Conservation (phyloP, 2,113 vertebrate genomes). For the Nerophis lumbriciformis region DNA sequence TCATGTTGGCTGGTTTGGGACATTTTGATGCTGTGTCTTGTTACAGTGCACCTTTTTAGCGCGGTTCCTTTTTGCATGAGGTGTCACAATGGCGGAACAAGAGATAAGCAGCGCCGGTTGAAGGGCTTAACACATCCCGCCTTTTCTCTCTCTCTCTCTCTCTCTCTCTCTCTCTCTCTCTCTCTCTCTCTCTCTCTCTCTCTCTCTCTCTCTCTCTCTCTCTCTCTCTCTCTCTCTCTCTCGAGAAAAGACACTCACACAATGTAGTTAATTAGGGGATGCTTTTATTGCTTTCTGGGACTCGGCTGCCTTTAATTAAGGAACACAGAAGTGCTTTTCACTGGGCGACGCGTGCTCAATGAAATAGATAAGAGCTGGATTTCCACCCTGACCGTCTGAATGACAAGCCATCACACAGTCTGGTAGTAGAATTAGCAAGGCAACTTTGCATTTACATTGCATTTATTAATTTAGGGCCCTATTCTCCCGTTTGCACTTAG, state of each 20-base stretch:
- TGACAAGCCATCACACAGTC: conserved; percentile 19
- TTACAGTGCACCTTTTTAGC: conserved; percentile 45
- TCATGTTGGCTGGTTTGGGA: conserved; percentile 2
- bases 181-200: conserved; percentile 8
- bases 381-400: conserved; percentile 20
- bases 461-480: conserved; percentile 15
- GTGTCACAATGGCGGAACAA: conserved; percentile 35
- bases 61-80: conserved; percentile 53
- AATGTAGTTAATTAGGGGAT: conserved; percentile 71
- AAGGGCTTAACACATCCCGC: conserved; percentile 28
- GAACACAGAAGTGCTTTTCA: conserved; percentile 62
- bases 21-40: conserved; percentile 17
- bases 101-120: conserved; percentile 61
- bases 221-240: conserved; percentile 13
- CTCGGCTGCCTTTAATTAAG: conserved; percentile 70
- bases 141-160: conserved; percentile 12
- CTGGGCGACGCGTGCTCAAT: conserved; percentile 42
- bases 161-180: conserved; percentile 15
- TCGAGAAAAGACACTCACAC: conserved; percentile 56
- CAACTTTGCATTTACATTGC: neutral
- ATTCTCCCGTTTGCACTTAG: conserved; percentile 13
- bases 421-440: conserved; percentile 4
- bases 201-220: conserved; percentile 16
- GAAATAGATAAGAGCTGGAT: conserved; percentile 48
- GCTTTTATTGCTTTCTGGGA: conserved; percentile 72